Percentiles rank a stretch among this genome's conserved stretches.
Conservation (phyloP, 1,140 invertebrate species). For the Tetranychus urticae region DNA sequence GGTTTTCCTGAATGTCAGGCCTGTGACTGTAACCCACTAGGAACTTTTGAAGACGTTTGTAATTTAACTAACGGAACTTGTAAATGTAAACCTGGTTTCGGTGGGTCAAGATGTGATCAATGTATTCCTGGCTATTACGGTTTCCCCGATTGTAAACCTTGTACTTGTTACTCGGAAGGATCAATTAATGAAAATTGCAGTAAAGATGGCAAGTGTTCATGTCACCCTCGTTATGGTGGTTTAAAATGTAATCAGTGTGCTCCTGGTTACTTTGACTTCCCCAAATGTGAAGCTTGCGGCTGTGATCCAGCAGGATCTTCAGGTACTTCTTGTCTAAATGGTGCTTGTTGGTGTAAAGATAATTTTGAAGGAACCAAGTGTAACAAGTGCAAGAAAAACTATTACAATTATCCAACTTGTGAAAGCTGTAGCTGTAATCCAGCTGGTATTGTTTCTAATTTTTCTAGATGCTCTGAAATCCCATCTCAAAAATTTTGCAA, state of each 20-base stretch:
- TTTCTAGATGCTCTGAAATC: conserved; percentile 44
- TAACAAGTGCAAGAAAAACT: conserved; percentile 67
- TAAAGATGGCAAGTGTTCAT: conserved; percentile 50
- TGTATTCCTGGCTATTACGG: conserved; percentile 80
- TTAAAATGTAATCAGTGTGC: conserved; percentile 51
- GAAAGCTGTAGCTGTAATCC: conserved; percentile 97
- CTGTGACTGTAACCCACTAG: conserved; percentile 74
- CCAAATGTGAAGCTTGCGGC: conserved; percentile 67
- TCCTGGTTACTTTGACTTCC: conserved; percentile 74
- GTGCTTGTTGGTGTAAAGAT: conserved; percentile 71
- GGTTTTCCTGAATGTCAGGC: conserved; percentile 62
- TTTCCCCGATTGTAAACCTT: conserved; percentile 74
- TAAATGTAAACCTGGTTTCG: conserved; percentile 50
- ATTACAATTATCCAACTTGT: conserved; percentile 88
- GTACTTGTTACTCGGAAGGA: conserved; percentile 56
- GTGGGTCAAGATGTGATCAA: conserved; percentile 48
- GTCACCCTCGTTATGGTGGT: conserved; percentile 52
- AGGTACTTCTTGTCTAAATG: conserved; percentile 45
- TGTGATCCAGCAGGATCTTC: conserved; percentile 49
- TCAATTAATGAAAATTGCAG: conserved; percentile 41
- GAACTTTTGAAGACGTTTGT: conserved; percentile 61
- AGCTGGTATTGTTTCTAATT: conserved; percentile 63
- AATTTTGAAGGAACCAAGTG: conserved; percentile 66
- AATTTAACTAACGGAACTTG: conserved; percentile 46
- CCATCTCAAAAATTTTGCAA: too few species aligned